Evolutionary conservation across 23 tunicate species (phyloP), one percentile per base, ranked within the genome.

Genomic region (Pegea sp.): DNA sequence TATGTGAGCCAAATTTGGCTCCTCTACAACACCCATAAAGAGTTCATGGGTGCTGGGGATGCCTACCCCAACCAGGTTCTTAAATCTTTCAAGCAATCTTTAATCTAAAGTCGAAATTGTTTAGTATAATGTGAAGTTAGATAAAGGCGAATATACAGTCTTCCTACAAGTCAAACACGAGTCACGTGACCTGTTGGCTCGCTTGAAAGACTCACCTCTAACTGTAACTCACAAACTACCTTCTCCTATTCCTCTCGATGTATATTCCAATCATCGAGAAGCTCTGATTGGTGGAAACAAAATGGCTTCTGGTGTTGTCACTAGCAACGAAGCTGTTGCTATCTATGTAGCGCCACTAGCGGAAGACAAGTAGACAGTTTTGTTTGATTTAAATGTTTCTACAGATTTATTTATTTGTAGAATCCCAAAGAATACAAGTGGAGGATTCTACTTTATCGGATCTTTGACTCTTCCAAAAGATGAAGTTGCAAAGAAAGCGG

Each of bases 41-140:
- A 33, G 26, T 63, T 69, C 26, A 28, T 73, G 31, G 80, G 62
- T 18, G 76, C 74, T 16, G 95, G 95, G 53, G 95, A 84, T 33
- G 84, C 95, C 20, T 84, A 84, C 38, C 95, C 95, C 8, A 56
- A 73, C 22, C 95, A 84, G 70, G 95, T 84, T 32, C 18, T 58
- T 38, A 8, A 16, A 38, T 38, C 16, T 38, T 38, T 8, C 11
- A 8, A 8, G 46, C 11, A 38, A 16, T 38, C 11, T 38, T 38
- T 38, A 11, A 38, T 11, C 46, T 38, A 8, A 8, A 11, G 13
- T 11, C 16, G 46, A 38, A 38, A 38, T 8, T 38, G 16, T 38
- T 11, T 38, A 84, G 95, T 84, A 84, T 38, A 49, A 68, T 1
- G 5, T 33, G 26, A 52, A 63, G 38, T 53, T 84, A 2, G 69